Evolutionary conservation across 1,140 invertebrate genomes (phyloP).

Genomic region (Aphaenogaster floridana): DNA sequence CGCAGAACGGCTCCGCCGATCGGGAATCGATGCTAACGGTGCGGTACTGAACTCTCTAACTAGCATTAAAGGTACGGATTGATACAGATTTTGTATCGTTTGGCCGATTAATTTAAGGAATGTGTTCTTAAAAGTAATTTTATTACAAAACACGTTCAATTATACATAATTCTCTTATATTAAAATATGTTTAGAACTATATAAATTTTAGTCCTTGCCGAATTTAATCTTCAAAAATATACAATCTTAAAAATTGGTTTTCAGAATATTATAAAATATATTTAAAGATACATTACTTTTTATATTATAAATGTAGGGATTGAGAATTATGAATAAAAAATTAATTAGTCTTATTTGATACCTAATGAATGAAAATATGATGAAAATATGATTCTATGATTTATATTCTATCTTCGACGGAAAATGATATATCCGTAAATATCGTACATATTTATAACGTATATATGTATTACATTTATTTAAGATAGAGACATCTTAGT

Average conservation of each 20-base stretch:
- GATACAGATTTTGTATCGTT: constrained; percentile 40
- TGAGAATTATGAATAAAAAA: background rate
- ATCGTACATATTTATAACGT: background rate
- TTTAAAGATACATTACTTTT: background rate
- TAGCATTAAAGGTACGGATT: constrained; percentile 1
- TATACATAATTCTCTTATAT: background rate
- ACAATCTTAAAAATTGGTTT: background rate
- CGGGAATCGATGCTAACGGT: constrained; percentile 36
- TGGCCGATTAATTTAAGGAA: background rate
- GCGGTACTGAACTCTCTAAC: background rate
- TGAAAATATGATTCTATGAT: background rate
- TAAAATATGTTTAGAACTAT: background rate
- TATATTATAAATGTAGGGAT: background rate
- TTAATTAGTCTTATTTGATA: background rate
- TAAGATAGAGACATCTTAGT: background rate
- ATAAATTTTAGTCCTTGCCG: background rate
- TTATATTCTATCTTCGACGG: background rate
- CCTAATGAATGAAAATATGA: background rate
- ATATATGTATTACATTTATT: background rate
- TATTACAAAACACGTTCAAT: background rate
- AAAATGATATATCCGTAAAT: background rate
- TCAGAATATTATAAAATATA: background rate
- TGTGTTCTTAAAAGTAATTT: background rate
- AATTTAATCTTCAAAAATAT: background rate
- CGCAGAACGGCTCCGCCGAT: constrained; percentile 25